Conservation (phyloP, 2,113 vertebrate species). For the Microcebus jonahi region DNA sequence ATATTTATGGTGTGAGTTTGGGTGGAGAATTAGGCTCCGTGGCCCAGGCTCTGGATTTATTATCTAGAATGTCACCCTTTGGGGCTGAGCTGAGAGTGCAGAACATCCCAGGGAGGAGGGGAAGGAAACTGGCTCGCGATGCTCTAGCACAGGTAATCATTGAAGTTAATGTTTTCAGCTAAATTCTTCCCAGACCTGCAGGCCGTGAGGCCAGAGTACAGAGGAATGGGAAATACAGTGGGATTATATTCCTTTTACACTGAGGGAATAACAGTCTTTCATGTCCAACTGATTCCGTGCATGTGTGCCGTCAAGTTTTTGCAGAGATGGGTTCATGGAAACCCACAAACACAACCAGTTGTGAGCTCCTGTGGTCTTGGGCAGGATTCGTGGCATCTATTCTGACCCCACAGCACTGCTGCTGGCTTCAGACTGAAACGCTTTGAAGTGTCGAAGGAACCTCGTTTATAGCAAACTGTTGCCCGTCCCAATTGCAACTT, state of each 20-base stretch:
- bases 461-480: not conserved
- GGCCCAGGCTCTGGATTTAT: not conserved
- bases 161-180: not conserved
- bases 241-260: not conserved
- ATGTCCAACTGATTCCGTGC: not conserved
- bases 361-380: not conserved
- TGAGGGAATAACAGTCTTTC: not conserved
- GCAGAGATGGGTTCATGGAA: not conserved
- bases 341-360: not conserved
- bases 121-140: accelerated
- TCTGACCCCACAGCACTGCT: not conserved
- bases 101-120: accelerated
- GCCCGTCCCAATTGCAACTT: not conserved
- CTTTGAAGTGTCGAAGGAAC: not conserved
- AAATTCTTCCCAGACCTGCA: not conserved
- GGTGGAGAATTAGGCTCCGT: not conserved
- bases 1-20: not conserved
- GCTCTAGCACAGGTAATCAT: not conserved
- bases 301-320: not conserved
- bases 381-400: not conserved
- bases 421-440: slow-evolving; percentile 27
- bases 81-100: not conserved
- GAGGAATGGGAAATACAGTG: not conserved
- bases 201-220: not conserved
- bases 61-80: not conserved